Conservation (phyloP, 2,888 invertebrate species). For the Harpalus rufipes region DNA sequence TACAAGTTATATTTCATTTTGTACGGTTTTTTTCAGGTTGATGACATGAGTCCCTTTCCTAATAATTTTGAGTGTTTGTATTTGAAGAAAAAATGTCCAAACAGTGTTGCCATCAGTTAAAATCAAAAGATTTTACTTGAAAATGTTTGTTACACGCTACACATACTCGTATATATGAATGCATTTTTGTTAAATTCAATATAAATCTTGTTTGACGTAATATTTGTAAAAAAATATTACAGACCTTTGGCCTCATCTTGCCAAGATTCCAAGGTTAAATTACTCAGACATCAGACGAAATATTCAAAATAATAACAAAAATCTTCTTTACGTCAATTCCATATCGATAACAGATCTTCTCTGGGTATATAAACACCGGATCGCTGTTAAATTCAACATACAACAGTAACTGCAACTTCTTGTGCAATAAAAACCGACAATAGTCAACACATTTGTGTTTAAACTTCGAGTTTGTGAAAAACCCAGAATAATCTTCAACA, state of each 20-base stretch:
- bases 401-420: not conserved
- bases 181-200: no score
- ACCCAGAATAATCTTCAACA: slow-evolving; percentile 63
- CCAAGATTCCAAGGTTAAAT: not conserved
- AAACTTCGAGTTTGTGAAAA: not conserved
- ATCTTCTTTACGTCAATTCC: slow-evolving; percentile 1
- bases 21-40: no score
- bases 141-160: not conserved
- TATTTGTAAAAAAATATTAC: not conserved
- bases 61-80: no score
- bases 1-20: no score
- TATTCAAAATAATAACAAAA: slow-evolving; percentile 36
- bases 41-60: no score
- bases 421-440: not conserved
- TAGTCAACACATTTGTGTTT: not conserved
- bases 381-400: not conserved
- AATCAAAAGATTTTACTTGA: not conserved
- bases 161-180: not conserved
- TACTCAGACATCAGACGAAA: slow-evolving; percentile 17
- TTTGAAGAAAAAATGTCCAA: not conserved
- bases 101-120: slow-evolving; percentile 14
- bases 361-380: slow-evolving; percentile 22
- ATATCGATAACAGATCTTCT: not conserved
- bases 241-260: slow-evolving; percentile 3
- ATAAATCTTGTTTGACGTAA: not conserved